A percentile compares a stretch with the other conserved stretches of the same genome.
These are phyloP conservation scores for Pomatostomus ruficeps DNA, from an alignment of 2,113 vertebrate genomes.

Conservation along the genomic window DNA sequence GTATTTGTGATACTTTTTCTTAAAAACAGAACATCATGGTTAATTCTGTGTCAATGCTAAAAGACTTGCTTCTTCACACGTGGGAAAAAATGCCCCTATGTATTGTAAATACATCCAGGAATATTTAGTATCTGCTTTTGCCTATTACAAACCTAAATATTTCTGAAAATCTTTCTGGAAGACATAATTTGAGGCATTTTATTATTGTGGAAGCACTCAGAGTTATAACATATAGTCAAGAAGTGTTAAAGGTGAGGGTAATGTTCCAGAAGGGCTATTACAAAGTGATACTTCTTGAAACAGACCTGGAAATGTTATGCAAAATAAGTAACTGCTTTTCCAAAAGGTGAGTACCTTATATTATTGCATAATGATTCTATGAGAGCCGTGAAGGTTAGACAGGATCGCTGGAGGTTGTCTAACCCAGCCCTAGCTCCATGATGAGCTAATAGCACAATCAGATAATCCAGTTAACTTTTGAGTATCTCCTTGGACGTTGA, in stretches of 20 bases:
- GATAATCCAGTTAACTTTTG: background rate
- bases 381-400: background rate
- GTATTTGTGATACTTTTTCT: background rate
- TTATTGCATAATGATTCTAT: background rate
- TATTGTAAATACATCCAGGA: background rate
- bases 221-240: background rate
- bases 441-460: background rate
- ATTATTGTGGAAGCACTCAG: background rate
- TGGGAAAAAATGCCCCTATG: accelerated
- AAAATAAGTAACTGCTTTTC: background rate
- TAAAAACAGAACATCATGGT: background rate
- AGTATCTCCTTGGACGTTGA: background rate
- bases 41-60: background rate
- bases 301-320: background rate
- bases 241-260: background rate
- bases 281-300: background rate
- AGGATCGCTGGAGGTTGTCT: background rate
- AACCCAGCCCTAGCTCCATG: background rate
- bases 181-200: background rate
- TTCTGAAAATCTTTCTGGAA: background rate
- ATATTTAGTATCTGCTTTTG: background rate
- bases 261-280: background rate
- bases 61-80: background rate
- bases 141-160: background rate
- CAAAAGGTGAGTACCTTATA: background rate